Percentiles rank a stretch among this genome's conserved stretches.
phyloP scores from a whole-genome alignment of 53 echinoderm and acorn worm species.

The Henricia sp. region DNA sequence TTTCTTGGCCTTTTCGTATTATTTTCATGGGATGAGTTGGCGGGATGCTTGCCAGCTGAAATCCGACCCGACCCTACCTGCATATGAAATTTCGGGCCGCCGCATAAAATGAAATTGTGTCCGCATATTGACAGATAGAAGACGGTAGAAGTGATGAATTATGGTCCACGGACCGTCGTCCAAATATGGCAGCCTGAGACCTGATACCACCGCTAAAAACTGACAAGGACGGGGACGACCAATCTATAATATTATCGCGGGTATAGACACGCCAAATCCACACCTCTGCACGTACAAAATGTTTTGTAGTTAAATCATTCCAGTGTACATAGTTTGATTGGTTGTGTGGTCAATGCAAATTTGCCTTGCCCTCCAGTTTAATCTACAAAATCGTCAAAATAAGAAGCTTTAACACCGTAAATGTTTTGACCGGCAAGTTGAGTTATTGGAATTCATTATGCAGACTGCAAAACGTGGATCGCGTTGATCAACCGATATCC shows the following conservation, averaged over 20 bases:
- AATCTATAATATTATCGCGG: no score
- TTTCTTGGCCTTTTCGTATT: constrained; percentile 44
- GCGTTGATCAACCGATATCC: no score
- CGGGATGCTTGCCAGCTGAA: constrained; percentile 30
- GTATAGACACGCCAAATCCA: no score
- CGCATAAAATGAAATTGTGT: constrained; percentile 65
- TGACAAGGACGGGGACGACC: constrained; percentile 43
- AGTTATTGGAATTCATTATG: no score
- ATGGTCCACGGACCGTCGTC: constrained; percentile 27
- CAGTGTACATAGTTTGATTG: no score
- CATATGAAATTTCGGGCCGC: constrained; percentile 57
- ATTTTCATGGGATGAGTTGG: constrained; percentile 44
- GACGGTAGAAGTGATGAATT: constrained; percentile 45
- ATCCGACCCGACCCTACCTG: constrained; percentile 52
- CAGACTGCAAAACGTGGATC: no score
- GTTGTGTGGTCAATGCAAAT: no score
- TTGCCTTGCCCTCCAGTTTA: no score
- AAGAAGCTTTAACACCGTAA: no score
- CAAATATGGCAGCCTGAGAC: constrained; percentile 23
- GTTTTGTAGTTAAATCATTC: neutral
- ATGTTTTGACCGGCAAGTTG: no score
- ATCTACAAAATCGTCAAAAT: no score
- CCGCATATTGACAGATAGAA: constrained; percentile 49
- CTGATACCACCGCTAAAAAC: constrained; percentile 30
- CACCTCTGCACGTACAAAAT: neutral